phyloP scores from a whole-genome alignment of 2,113 vertebrate species.

The Barnardius zonarius region DNA sequence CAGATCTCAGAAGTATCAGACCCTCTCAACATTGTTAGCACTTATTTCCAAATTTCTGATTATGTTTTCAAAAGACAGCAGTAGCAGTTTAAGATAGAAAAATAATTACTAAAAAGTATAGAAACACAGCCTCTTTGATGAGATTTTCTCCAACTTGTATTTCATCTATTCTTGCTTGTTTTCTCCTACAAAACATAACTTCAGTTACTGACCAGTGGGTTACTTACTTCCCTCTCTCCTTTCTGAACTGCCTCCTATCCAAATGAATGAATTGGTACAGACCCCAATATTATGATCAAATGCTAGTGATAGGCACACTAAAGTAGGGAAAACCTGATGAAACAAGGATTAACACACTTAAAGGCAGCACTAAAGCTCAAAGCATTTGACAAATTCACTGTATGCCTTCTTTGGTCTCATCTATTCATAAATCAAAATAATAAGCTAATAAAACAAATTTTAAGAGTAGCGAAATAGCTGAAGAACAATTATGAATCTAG shows the following conservation, averaged over 20 bases:
- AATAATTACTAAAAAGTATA: not conserved
- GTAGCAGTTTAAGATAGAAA: not conserved
- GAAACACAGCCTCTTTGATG: rapidly evolving
- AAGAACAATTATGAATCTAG: not conserved
- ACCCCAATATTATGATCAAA: not conserved
- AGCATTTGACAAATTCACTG: not conserved
- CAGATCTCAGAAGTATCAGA: not conserved
- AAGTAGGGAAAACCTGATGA: not conserved
- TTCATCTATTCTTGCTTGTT: not conserved
- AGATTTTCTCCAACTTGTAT: not conserved
- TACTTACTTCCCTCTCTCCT: not conserved
- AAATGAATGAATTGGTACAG: not conserved
- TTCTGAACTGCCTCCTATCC: not conserved
- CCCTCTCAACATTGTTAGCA: not conserved
- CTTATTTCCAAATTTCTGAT: not conserved
- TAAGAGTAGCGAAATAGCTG: not conserved
- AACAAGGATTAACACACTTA: not conserved
- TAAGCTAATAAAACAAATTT: not conserved
- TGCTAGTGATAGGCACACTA: not conserved
- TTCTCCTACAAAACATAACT: not conserved
- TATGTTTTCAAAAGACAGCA: not conserved
- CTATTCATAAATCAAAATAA: not conserved
- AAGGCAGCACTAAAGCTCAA: not conserved
- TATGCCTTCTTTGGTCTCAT: not conserved
- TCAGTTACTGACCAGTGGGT: not conserved